Conservation (phyloP, 2,113 vertebrate genomes). For the Amblyornis subalaris region DNA sequence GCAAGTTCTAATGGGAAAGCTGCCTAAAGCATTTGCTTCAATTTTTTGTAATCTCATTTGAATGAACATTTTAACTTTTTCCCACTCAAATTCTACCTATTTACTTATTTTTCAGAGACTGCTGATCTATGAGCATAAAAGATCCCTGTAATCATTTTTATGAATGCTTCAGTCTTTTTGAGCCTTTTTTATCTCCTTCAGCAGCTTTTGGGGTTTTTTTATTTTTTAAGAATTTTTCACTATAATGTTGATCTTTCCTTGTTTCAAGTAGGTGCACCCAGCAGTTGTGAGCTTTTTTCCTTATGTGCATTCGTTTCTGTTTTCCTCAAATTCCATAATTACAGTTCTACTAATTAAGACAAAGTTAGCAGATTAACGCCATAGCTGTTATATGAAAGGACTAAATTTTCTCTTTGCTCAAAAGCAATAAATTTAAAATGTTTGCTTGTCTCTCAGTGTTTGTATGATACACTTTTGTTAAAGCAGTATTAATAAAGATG, state of each 20-base stretch:
- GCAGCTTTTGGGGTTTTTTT: accelerated
- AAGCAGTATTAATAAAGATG: neutral
- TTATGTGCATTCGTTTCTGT: neutral
- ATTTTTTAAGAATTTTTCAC: neutral
- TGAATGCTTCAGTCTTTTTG: neutral
- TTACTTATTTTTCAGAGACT: neutral
- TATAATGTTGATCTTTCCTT: neutral
- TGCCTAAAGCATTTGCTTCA: neutral
- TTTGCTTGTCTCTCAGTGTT: neutral
- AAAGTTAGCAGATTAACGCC: neutral
- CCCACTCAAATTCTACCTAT: neutral
- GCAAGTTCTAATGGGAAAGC: neutral
- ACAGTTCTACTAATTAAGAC: neutral
- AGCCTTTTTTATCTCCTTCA: neutral
- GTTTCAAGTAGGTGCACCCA: neutral
- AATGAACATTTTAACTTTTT: neutral
- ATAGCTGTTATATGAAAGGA: neutral
- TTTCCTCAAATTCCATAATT: neutral
- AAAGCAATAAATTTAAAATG: neutral
- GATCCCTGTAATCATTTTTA: neutral
- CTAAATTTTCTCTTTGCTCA: neutral
- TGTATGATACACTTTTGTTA: neutral
- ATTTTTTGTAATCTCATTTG: neutral
- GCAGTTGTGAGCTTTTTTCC: neutral
- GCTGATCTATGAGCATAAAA: neutral